A percentile compares a stretch with the other conserved stretches of the same genome.
These are phyloP conservation scores for Tyria jacobaeae DNA, from an alignment of 2,888 invertebrate species.

Conservation along the genomic window DNA sequence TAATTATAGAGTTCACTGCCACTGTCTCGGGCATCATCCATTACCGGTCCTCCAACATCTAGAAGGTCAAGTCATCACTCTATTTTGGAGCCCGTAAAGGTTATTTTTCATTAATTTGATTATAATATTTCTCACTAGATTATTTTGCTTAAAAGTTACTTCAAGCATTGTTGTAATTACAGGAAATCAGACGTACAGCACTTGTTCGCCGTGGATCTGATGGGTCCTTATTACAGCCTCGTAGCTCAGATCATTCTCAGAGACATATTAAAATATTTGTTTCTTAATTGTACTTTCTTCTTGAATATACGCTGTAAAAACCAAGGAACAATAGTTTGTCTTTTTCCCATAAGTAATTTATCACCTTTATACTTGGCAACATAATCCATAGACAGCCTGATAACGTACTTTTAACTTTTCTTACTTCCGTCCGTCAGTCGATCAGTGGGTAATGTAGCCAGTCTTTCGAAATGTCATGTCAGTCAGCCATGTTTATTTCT, in stretches of 20 bases:
- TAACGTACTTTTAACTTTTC: constrained; percentile 29
- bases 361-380: constrained; percentile 31
- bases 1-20: constrained; percentile 72
- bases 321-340: background rate
- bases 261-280: constrained; percentile 79
- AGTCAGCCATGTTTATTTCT: constrained; percentile 85
- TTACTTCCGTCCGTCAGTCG: constrained; percentile 44
- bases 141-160: background rate
- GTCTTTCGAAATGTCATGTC: constrained; percentile 63
- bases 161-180: constrained; percentile 23
- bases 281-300: constrained; percentile 48
- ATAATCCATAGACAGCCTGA: constrained; percentile 53
- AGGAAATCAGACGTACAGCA: constrained; percentile 76
- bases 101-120: constrained; percentile 40
- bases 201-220: constrained; percentile 79
- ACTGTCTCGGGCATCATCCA: constrained; percentile 76
- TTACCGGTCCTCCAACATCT: constrained; percentile 78
- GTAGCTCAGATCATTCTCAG: constrained; percentile 59
- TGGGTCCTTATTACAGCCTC: constrained; percentile 74
- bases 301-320: background rate
- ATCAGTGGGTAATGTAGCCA: constrained; percentile 42
- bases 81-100: constrained; percentile 75
- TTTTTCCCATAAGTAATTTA: background rate
- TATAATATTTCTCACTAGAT: background rate
- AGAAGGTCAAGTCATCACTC: constrained; percentile 80